Percentiles rank a stretch among this genome's conserved stretches.
Evolutionary conservation across 35 echinoderm and acorn worm genomes (phyloP).

Genomic region (Strongylocentrotus purpuratus): DNA sequence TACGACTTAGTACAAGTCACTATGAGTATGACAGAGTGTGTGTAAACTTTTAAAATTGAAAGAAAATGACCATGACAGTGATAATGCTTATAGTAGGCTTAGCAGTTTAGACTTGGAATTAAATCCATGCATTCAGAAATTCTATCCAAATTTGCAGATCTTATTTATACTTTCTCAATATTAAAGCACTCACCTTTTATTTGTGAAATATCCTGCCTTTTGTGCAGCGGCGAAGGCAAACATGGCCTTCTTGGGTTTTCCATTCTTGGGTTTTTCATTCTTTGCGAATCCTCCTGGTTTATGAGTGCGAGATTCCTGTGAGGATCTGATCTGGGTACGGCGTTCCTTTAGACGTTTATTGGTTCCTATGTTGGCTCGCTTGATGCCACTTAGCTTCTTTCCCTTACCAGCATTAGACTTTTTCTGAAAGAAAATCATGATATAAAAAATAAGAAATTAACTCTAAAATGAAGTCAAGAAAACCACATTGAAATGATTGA

Average conservation of each 20-base stretch:
- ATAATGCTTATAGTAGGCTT: not conserved
- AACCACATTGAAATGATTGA: too few relatives aligned
- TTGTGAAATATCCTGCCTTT: slow-evolving; percentile 35
- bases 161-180: too few relatives aligned
- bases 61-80: not conserved
- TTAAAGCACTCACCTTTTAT: not conserved
- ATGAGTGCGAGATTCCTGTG: not conserved
- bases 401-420: slow-evolving; percentile 12
- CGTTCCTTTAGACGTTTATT: slow-evolving; percentile 44
- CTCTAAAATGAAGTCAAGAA: too few relatives aligned
- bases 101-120: not conserved
- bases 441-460: too few relatives aligned
- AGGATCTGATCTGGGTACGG: slow-evolving; percentile 25
- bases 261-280: not conserved
- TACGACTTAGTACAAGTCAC: too few relatives aligned
- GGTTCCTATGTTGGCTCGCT: slow-evolving; percentile 53
- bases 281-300: not conserved
- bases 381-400: slow-evolving; percentile 50
- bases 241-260: slow-evolving; percentile 21
- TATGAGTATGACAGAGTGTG: too few relatives aligned
- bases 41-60: not conserved
- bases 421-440: not conserved
- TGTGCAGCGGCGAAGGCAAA: slow-evolving; percentile 35
- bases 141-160: too few relatives aligned
- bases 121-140: not conserved